Evolutionary conservation across 2,888 invertebrate genomes (phyloP).

Genomic region (Melanostoma mellinum): DNA sequence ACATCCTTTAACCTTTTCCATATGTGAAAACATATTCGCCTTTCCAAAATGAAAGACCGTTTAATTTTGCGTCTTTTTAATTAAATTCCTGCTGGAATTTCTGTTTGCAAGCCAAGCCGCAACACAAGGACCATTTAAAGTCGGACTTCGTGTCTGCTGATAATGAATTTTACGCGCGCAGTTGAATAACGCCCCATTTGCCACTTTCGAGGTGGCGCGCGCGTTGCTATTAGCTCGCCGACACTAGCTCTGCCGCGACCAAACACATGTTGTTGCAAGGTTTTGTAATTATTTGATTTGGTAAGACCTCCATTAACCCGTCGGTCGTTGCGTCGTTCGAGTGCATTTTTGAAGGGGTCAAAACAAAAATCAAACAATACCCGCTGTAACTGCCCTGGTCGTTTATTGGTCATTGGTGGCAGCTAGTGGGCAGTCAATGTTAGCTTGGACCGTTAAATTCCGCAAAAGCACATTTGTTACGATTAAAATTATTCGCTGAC

Average conservation of each 20-base stretch:
- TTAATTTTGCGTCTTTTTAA: constrained; percentile 65
- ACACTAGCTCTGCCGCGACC: neutral
- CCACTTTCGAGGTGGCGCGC: constrained; percentile 63
- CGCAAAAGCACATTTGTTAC: constrained; percentile 57
- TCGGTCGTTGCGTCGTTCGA: neutral
- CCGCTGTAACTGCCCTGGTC: neutral
- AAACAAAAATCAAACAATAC: constrained; percentile 44
- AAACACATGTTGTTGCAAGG: constrained; percentile 53
- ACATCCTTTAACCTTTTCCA: constrained; percentile 68
- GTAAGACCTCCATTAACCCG: constrained; percentile 70
- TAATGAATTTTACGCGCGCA: constrained; percentile 62
- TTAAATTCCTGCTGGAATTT: constrained; percentile 71
- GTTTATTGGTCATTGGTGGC: constrained; percentile 7
- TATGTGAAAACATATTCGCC: neutral
- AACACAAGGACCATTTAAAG: constrained; percentile 15
- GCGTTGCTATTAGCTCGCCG: constrained; percentile 36
- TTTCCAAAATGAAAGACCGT: constrained; percentile 27
- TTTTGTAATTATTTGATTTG: constrained; percentile 73
- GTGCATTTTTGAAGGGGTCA: constrained; percentile 47
- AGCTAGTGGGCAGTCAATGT: constrained; percentile 10
- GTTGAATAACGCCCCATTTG: constrained; percentile 62
- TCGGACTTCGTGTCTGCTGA: constrained; percentile 17
- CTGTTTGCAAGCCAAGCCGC: constrained; percentile 32
- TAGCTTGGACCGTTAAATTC: constrained; percentile 27
- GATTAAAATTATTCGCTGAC: constrained; percentile 63